phyloP scores from a whole-genome alignment of 2,888 invertebrate genomes.

The Lydus trimaculatus region DNA sequence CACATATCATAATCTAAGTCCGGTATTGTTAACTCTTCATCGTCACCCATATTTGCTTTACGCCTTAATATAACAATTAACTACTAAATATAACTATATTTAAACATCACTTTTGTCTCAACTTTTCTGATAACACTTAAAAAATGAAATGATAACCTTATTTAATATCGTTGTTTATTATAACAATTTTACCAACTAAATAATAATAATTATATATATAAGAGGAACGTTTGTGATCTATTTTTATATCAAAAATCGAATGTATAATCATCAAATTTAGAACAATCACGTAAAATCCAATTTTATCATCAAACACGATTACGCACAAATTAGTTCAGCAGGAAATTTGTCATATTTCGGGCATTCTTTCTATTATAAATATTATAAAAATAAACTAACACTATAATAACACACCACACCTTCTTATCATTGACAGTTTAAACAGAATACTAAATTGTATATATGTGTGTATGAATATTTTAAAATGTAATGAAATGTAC shows the following conservation, averaged over 20 bases:
- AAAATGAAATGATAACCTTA: neutral
- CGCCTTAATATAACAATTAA: too few relatives aligned
- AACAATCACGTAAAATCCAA: neutral
- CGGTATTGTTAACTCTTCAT: slow-evolving; percentile 59
- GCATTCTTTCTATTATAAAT: neutral
- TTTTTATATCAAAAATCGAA: neutral
- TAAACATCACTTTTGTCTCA: neutral
- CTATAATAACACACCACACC: slow-evolving; percentile 4
- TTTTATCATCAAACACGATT: neutral
- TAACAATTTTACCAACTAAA: neutral
- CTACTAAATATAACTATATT: neutral
- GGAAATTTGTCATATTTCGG: neutral
- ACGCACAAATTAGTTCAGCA: neutral
- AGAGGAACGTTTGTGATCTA: neutral
- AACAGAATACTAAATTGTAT: neutral
- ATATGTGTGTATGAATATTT: neutral
- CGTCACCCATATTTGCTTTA: slow-evolving; percentile 38
- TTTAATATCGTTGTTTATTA: neutral
- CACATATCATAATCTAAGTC: slow-evolving; percentile 87
- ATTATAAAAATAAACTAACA: neutral
- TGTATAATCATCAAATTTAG: neutral
- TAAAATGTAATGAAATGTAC: neutral
- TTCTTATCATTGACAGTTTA: slow-evolving; percentile 7
- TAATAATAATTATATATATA: neutral
- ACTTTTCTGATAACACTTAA: neutral